Evolutionary conservation across 2,888 invertebrate species (phyloP).

Genomic region (Plagodis pulveraria): DNA sequence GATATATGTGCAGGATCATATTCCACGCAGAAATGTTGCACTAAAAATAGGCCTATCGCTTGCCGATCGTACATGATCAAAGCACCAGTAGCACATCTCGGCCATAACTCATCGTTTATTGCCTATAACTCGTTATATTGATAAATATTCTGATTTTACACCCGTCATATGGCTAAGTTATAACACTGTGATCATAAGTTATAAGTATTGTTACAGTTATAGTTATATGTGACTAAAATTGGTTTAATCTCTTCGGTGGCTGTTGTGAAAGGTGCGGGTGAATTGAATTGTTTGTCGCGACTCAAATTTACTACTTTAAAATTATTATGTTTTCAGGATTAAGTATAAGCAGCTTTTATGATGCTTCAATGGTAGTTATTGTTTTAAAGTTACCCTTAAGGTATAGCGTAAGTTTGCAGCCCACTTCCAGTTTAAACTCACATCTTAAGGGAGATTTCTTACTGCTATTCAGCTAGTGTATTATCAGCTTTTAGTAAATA

Average conservation of each 20-base stretch:
- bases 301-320: no score
- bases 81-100: constrained; percentile 63
- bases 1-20: constrained; percentile 3
- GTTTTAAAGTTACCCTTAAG: no score
- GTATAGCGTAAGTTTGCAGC: no score
- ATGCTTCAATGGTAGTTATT: no score
- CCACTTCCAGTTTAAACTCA: no score
- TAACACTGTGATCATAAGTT: constrained; percentile 23
- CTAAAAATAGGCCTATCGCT: constrained; percentile 50
- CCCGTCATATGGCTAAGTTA: constrained; percentile 42
- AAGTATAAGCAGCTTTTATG: no score
- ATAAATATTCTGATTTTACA: constrained; percentile 67
- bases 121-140: constrained; percentile 65
- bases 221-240: constrained; percentile 14
- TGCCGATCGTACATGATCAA: constrained; percentile 50
- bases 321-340: no score
- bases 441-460: no score
- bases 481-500: no score
- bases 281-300: no score
- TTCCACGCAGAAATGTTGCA: constrained; percentile 32
- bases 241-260: background rate
- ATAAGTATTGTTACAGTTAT: constrained; percentile 8
- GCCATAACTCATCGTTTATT: constrained; percentile 71
- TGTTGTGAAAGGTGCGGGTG: no score
- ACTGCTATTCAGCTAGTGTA: no score